Evolutionary conservation across 2,888 invertebrate species (phyloP).

Genomic region (Phengaris arion): DNA sequence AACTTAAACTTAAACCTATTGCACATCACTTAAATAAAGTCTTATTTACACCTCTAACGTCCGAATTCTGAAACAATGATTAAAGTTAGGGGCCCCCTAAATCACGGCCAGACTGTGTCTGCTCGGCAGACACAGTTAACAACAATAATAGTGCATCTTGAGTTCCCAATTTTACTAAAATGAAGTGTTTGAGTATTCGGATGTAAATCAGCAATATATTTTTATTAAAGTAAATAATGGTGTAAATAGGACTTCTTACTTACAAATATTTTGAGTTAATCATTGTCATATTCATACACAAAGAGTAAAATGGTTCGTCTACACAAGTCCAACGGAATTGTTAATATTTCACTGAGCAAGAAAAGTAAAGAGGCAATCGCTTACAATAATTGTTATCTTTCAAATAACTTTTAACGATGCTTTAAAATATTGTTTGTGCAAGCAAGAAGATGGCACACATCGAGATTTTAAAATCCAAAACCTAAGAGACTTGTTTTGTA

Average conservation of each 20-base stretch:
- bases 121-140: not conserved
- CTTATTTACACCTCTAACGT: slow-evolving; percentile 4
- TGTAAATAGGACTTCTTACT: not conserved
- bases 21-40: slow-evolving; percentile 13
- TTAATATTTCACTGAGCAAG: not conserved
- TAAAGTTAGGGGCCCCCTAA: not conserved
- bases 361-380: not conserved
- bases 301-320: not conserved
- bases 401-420: not conserved
- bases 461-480: not conserved
- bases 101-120: not conserved
- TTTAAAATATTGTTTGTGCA: slow-evolving; percentile 6
- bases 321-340: not conserved
- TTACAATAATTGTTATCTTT: not conserved
- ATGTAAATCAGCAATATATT: not conserved
- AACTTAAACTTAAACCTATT: slow-evolving; percentile 3
- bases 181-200: not conserved
- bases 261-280: not conserved
- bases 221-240: slow-evolving; percentile 5
- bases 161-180: not conserved
- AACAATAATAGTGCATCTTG: not conserved
- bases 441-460: slow-evolving; percentile 15
- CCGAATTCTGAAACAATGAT: not conserved
- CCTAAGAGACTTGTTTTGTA: not conserved
- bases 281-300: not conserved